These are phyloP conservation scores for Napeogenes sylphis DNA, from an alignment of 2,888 invertebrate species.

Conservation along the genomic window DNA sequence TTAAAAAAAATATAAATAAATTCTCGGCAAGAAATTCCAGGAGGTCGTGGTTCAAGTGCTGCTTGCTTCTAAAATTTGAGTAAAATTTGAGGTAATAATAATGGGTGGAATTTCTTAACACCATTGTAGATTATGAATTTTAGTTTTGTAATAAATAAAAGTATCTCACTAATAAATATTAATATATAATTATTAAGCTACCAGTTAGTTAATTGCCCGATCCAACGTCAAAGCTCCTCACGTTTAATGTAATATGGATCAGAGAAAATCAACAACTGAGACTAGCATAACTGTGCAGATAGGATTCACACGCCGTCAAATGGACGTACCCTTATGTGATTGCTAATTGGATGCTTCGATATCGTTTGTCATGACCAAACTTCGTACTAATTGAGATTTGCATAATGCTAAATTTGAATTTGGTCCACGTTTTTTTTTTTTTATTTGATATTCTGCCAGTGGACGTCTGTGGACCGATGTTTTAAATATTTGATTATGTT, in stretches of 20 bases:
- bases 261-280: background rate
- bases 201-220: background rate
- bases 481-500: too few species aligned
- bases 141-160: too few species aligned
- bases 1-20: too few species aligned
- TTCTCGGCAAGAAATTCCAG: too few species aligned
- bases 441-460: background rate
- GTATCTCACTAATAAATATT: too few species aligned
- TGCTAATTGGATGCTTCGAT: conserved; percentile 37
- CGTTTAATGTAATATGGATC: background rate
- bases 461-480: too few species aligned
- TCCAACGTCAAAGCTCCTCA: background rate
- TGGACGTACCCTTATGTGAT: conserved; percentile 39
- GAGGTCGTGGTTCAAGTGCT: too few species aligned
- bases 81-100: too few species aligned
- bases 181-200: background rate
- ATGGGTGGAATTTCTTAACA: too few species aligned
- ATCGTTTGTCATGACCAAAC: conserved; percentile 35
- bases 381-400: conserved; percentile 32
- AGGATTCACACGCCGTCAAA: conserved; percentile 23
- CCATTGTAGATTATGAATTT: too few species aligned
- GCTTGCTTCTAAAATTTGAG: too few species aligned
- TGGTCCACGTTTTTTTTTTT: background rate
- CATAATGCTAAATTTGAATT: conserved; percentile 16
- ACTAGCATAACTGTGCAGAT: background rate